Evolutionary conservation across 2,888 invertebrate species (phyloP), one percentile per base, ranked within the genome.

Genomic region (Mythimna lalbum): DNA sequence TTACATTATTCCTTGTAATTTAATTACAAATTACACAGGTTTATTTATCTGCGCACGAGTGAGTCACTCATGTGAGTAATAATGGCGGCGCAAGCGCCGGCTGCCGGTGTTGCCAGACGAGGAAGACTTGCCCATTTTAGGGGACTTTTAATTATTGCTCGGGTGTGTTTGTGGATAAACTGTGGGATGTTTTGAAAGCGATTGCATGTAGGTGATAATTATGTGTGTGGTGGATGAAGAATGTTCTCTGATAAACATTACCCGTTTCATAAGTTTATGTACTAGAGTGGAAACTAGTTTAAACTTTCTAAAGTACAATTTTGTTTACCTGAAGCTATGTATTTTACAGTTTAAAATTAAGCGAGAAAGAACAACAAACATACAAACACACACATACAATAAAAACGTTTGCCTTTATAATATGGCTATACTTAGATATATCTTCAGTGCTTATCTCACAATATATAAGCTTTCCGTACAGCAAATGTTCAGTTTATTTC

Each of bases 1-100:
- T 88, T 89, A 75, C 81, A 82, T 80, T 86, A 83, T 94, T 94
- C 92, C 86, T 69, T 87, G 93, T 93, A 94, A 92, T 89, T 89
- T 88, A 89, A 92, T 92, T 91, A 91, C 90, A 90, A 91, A 91
- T 91, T 89, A 90, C 80, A 85, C 63, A 74, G 70, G 81, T 82
- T 81, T 79, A 86, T 87, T 88, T 84, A 86, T 89, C 86, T 82
- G 87, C 83, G 83, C 89, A 88, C 85, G 89, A 88, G 87, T 95
- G 94, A 95, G 85, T 95, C 94, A 94, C 75, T 80, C 89, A 89
- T 84, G 84, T 93, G 92, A 92, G 90, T 91, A 91, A 92, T 90
- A 80, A 83, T 81, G 78, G 79, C 68, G 73, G 78, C 73, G 74
- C 80, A 84, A 65, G 85, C 85, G 75, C 71, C 76, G 72, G 63